Evolutionary conservation across 2,888 invertebrate species (phyloP), one percentile per base, ranked within the genome.

Genomic region (Dolichomitus sp.): DNA sequence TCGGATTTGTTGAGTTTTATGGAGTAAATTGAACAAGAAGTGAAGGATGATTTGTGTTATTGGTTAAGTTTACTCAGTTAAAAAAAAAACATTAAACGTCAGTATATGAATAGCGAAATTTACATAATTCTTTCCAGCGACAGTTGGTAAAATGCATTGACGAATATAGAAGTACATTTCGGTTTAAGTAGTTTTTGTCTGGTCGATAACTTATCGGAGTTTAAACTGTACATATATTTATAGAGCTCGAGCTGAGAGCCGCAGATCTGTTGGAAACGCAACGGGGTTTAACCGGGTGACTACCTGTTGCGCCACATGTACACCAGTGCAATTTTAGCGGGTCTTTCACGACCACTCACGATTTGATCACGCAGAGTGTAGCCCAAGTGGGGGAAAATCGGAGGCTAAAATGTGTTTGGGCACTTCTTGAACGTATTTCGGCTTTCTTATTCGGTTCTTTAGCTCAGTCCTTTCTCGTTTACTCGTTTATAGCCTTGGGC

Each of bases 241-340:
- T 52, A 23, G 19, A n/a, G 14, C 12, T 45, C 17, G 30, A 59
- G 77, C 42, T 27, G 81, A 77, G 63, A 54, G 40, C 63, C 42
- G 40, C 23, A 65, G 42, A 40, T 42, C 42, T 1, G 68, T 57
- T 59, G 78, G 68, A 76, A 59, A 37, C 82, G 70, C 65, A 57
- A 69, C 70, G 69, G 79, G 70, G 83, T n/a, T 33, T 65, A 54
- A 78, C 52, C 72, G 72, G 61, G 61, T 37, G 63, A 57, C 70
- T 75, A 80, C 80, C 75, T 80, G 80, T 75, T 75, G 80, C 69
- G 30, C 65, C 63, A 48, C 75, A 65, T 30, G 30, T 69, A 33
- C 14, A 74, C 73, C 59, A 30, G 19, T 40, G 30, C 52, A 75
- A 76, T 75, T 50, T 80, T 65, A 75, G 75, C 70, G 27, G 57